A percentile compares a stretch with the other conserved stretches of the same genome.
phyloP scores from a whole-genome alignment of 2,888 invertebrate species.

The Bombylius discolor region DNA sequence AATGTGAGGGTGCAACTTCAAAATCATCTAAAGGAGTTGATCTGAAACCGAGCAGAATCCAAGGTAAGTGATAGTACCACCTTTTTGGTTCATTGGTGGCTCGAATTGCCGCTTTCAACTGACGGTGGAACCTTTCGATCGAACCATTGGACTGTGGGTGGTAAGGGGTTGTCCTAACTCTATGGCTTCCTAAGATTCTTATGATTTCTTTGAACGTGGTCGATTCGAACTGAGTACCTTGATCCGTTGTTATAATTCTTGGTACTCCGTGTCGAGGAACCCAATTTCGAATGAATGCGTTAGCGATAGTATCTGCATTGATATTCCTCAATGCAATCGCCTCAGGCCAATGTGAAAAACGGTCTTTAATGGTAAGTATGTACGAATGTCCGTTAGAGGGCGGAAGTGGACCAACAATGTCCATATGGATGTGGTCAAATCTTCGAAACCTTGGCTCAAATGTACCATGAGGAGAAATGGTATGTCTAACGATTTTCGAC shows the following conservation, averaged over 20 bases:
- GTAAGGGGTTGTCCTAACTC: not conserved
- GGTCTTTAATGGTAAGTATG: too few species aligned
- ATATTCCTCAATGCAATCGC: too few species aligned
- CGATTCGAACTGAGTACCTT: conserved; percentile 19
- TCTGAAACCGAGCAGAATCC: not conserved
- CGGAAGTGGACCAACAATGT: not conserved
- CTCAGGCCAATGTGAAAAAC: too few species aligned
- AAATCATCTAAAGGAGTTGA: not conserved
- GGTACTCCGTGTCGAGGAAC: not conserved
- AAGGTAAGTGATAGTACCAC: not conserved
- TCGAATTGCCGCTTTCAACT: not conserved
- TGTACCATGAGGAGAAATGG: too few species aligned
- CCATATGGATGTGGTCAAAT: not conserved
- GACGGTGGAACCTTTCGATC: not conserved
- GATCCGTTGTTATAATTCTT: conserved; percentile 16
- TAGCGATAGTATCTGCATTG: not conserved
- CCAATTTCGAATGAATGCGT: not conserved
- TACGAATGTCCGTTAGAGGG: too few species aligned
- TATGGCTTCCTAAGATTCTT: conserved; percentile 1
- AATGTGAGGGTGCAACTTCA: not conserved
- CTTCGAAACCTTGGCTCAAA: not conserved
- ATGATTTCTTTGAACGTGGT: conserved; percentile 12
- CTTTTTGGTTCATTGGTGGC: not conserved
- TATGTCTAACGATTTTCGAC: too few species aligned
- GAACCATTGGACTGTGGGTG: not conserved